A percentile compares a stretch with the other conserved stretches of the same genome.
Conservation (phyloP, 2,113 vertebrate species). For the Neogobius melanostomus region DNA sequence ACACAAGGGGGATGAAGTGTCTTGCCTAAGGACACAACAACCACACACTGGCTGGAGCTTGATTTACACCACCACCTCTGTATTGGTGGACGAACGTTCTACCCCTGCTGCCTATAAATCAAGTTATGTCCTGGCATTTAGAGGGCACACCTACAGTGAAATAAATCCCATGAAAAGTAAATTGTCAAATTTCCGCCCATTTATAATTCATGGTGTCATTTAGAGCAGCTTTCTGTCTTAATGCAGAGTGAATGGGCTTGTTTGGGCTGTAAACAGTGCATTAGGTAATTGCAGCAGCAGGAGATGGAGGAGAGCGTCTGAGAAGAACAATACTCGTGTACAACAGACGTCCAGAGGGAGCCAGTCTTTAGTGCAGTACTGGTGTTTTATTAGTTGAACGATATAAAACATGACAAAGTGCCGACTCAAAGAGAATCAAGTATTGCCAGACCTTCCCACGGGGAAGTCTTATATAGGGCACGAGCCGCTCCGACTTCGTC, state of each 20-base stretch:
- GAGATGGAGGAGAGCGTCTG: slow-evolving; percentile 45
- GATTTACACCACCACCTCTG: no score
- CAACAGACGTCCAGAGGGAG: slow-evolving; percentile 70
- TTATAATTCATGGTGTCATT: slow-evolving; percentile 6
- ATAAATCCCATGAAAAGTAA: slow-evolving; percentile 5
- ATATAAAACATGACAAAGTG: slow-evolving; percentile 81
- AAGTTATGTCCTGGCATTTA: not conserved
- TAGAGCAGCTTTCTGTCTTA: slow-evolving; percentile 18
- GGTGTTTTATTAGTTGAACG: slow-evolving; percentile 75
- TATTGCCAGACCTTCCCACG: slow-evolving; percentile 65
- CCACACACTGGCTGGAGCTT: no score
- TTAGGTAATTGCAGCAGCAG: slow-evolving; percentile 43
- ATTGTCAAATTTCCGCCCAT: not conserved
- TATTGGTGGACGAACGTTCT: no score
- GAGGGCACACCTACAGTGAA: not conserved
- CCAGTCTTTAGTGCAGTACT: slow-evolving; percentile 71
- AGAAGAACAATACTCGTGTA: slow-evolving; percentile 66
- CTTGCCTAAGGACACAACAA: no score
- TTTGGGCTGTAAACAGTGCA: slow-evolving; percentile 50
- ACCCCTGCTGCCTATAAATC: not conserved
- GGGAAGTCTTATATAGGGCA: slow-evolving; percentile 73
- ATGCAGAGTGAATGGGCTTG: slow-evolving; percentile 24
- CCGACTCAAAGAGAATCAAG: slow-evolving; percentile 73
- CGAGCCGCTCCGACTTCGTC: slow-evolving; percentile 38
- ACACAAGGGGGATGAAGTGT: no score